Conservation (phyloP, 2,113 vertebrate species). For the Varanus salvator region DNA sequence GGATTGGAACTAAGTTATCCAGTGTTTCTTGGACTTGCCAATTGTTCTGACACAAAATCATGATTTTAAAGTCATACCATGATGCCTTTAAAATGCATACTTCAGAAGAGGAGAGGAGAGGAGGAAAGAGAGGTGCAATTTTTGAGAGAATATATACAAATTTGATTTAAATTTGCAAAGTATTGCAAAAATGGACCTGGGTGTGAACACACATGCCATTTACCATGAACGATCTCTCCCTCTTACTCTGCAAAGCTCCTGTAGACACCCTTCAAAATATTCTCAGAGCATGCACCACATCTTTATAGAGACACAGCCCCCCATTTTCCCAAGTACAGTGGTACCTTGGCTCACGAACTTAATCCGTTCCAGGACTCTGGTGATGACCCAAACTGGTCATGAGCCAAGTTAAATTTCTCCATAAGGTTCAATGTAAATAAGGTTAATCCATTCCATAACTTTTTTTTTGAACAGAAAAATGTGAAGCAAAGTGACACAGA, state of each 20-base stretch:
- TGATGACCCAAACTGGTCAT: not conserved
- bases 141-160: not conserved
- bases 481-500: no score
- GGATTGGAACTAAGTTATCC: not conserved
- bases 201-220: not conserved
- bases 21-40: not conserved
- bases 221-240: not conserved
- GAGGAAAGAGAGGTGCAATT: not conserved
- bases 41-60: not conserved
- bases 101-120: not conserved
- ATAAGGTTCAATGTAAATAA: no score
- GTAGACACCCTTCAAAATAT: not conserved
- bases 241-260: not conserved
- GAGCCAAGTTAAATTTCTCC: no score
- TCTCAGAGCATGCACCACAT: not conserved
- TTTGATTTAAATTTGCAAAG: not conserved
- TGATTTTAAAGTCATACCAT: no score
- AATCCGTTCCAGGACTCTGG: not conserved
- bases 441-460: no score
- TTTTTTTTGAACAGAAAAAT: no score
- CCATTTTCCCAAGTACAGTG: not conserved
- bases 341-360: no score
- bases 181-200: not conserved
- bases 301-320: not conserved
- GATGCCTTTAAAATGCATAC: not conserved